phyloP scores from a whole-genome alignment of 2,888 invertebrate genomes.

The Tenthredo livida region DNA sequence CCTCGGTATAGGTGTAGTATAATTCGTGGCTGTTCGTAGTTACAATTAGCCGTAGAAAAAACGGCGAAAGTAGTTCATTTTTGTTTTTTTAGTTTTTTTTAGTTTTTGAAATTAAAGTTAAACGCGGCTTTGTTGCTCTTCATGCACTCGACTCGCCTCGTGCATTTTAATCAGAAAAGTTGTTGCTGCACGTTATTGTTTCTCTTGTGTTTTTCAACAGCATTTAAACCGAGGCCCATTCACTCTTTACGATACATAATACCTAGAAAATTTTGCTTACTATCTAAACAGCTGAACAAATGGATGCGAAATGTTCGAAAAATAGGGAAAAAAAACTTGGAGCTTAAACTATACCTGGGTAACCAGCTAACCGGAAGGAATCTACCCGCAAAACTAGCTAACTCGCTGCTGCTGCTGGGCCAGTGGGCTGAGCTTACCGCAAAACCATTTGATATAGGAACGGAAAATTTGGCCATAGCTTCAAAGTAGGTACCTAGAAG shows the following conservation, averaged over 20 bases:
- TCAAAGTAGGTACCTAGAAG: neutral
- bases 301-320: neutral
- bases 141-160: constrained; percentile 18
- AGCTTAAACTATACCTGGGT: neutral
- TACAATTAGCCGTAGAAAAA: neutral
- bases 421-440: constrained; percentile 9
- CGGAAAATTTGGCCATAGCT: neutral
- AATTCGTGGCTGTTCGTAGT: neutral
- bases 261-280: neutral
- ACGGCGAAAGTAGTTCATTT: neutral
- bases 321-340: neutral
- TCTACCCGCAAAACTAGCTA: constrained; percentile 15
- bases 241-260: neutral
- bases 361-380: neutral
- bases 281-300: constrained; percentile 2
- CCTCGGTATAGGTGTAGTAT: too few relatives aligned
- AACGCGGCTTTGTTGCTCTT: constrained; percentile 8
- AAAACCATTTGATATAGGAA: constrained; percentile 7
- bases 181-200: constrained; percentile 29
- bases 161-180: constrained; percentile 42
- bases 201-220: neutral
- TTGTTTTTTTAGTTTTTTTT: neutral
- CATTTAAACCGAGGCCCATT: neutral
- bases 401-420: neutral
- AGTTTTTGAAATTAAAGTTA: constrained; percentile 23